Evolutionary conservation across 2,113 vertebrate species (phyloP).

Genomic region (Atractosteus spatula): DNA sequence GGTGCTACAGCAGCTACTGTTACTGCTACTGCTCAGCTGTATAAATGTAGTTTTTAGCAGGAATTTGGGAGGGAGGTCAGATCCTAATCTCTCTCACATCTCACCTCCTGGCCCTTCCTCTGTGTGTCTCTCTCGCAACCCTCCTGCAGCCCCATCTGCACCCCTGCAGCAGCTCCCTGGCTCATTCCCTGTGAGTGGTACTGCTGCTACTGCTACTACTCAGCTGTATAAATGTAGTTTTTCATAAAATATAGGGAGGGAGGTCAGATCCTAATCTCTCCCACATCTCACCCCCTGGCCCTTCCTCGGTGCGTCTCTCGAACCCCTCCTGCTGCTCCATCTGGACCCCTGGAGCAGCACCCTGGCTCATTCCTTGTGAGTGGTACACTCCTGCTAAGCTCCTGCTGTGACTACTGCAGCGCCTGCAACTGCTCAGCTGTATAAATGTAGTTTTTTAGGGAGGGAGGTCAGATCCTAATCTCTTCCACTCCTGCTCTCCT

Average conservation of each 20-base stretch:
- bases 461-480: too few relatives aligned
- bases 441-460: background rate
- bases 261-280: too few relatives aligned
- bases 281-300: background rate
- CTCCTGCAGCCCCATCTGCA: too few relatives aligned
- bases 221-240: conserved; percentile 1
- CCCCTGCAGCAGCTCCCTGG: too few relatives aligned
- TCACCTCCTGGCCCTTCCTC: background rate
- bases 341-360: too few relatives aligned
- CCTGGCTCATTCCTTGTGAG: too few relatives aligned
- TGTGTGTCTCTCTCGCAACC: background rate
- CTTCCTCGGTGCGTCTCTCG: too few relatives aligned
- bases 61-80: too few relatives aligned
- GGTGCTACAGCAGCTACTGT: background rate
- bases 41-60: background rate
- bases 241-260: background rate
- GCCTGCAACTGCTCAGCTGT: background rate
- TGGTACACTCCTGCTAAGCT: background rate
- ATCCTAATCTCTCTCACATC: background rate
- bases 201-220: background rate
- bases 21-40: background rate
- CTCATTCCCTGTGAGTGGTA: too few relatives aligned
- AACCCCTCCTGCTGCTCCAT: too few relatives aligned
- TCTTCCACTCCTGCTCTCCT: too few relatives aligned
- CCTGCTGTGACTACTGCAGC: background rate